Conservation (phyloP, 2,797 vertebrate genomes). For the Peromyscus attwateri region DNA sequence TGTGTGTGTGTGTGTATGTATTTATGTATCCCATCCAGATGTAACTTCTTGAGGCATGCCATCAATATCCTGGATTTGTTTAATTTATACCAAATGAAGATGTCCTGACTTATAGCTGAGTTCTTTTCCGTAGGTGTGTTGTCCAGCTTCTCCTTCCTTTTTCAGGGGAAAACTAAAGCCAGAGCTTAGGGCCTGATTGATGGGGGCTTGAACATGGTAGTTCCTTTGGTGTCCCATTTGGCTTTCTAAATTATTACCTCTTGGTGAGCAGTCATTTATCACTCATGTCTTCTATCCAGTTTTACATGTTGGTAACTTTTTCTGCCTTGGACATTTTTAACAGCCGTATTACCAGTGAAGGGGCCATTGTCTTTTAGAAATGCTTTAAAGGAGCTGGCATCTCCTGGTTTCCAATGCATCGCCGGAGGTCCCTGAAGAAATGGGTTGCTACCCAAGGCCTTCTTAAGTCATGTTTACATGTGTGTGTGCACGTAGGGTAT, state of each 20-base stretch:
- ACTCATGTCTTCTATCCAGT: neutral
- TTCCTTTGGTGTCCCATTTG: neutral
- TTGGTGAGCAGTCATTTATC: constrained; percentile 68
- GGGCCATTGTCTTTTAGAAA: constrained; percentile 33
- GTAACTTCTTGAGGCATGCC: constrained; percentile 57
- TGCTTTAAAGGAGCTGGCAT: neutral
- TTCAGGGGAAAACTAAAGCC: neutral
- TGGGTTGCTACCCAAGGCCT: neutral
- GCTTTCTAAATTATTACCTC: constrained; percentile 77
- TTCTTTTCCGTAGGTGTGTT: constrained; percentile 49
- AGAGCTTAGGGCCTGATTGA: constrained; percentile 60
- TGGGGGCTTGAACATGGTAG: constrained; percentile 36
- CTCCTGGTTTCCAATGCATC: neutral
- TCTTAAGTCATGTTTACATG: neutral
- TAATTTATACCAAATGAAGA: constrained; percentile 59
- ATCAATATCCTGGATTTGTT: neutral
- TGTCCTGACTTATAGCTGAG: constrained; percentile 4
- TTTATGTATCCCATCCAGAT: constrained; percentile 11
- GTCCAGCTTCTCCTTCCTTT: constrained; percentile 41
- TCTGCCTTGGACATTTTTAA: constrained; percentile 72
- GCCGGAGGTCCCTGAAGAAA: neutral
- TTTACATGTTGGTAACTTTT: constrained; percentile 52
- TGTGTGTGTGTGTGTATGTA: too few species aligned
- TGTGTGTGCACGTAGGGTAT: neutral
- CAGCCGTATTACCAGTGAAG: constrained; percentile 67